Evolutionary conservation across 2,797 vertebrate species (phyloP).

Genomic region (Artibeus lituratus): DNA sequence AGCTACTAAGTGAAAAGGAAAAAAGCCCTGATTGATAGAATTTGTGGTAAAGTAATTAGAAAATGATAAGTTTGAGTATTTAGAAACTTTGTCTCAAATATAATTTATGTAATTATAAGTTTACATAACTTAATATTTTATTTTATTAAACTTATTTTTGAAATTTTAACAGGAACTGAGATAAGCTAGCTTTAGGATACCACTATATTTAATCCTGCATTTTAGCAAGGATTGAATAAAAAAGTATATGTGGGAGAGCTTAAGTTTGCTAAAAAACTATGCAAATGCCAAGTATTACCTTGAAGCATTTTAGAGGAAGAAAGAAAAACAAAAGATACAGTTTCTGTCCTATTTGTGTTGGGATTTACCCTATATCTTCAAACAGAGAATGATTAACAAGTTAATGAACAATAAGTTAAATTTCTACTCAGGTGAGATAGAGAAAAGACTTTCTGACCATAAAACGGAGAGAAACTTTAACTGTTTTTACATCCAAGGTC

Average conservation of each 20-base stretch:
- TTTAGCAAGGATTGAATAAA: background rate
- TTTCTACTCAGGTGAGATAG: background rate
- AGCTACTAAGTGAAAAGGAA: background rate
- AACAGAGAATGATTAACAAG: background rate
- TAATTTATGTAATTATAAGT: background rate
- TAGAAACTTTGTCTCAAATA: background rate
- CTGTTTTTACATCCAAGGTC: background rate
- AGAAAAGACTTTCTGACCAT: background rate
- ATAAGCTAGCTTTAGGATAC: background rate
- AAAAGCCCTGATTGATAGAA: background rate
- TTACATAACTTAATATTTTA: background rate
- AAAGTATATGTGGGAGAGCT: background rate
- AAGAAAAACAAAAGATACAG: background rate
- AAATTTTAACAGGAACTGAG: background rate
- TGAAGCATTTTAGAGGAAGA: background rate
- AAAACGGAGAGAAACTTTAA: background rate
- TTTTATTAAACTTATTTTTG: background rate
- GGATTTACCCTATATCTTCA: background rate
- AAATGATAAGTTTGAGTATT: background rate
- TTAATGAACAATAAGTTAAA: background rate
- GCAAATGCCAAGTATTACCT: background rate
- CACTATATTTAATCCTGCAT: background rate
- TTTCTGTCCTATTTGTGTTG: background rate
- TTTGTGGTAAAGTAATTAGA: background rate
- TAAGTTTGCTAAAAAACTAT: background rate